These are phyloP conservation scores for Riparia riparia DNA, from an alignment of 2,113 vertebrate genomes.

Conservation along the genomic window DNA sequence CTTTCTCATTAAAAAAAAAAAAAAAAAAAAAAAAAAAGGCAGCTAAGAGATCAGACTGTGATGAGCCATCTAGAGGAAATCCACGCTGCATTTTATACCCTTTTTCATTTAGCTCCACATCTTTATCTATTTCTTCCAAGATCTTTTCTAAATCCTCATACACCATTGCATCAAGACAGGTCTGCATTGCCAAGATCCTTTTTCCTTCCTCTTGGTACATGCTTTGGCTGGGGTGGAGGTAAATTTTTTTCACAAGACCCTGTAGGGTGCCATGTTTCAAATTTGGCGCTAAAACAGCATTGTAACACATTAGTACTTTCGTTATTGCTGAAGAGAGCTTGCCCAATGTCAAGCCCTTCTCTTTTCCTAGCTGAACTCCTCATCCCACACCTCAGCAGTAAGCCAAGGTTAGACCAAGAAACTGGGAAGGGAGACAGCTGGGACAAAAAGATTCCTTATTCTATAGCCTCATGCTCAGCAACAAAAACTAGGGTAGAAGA, in stretches of 20 bases:
- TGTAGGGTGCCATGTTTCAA: neutral
- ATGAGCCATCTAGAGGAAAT: constrained; percentile 46
- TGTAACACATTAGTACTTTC: neutral
- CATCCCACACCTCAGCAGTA: neutral
- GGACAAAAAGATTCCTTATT: neutral
- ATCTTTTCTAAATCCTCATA: constrained; percentile 20
- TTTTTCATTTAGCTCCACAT: constrained; percentile 49
- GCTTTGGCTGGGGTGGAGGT: neutral
- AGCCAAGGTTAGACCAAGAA: neutral
- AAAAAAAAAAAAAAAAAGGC: too few species aligned
- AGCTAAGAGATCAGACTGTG: constrained; percentile 35
- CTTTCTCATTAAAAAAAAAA: constrained; percentile 28
- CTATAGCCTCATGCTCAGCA: neutral
- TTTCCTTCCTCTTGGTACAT: neutral
- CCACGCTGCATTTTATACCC: constrained; percentile 4
- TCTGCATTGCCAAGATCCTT: neutral
- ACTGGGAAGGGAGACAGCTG: neutral
- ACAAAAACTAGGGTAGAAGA: neutral
- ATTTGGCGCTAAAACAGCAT: neutral
- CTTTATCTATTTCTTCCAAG: constrained; percentile 37
- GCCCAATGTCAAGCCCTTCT: neutral
- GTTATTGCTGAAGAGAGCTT: neutral
- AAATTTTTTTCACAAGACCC: neutral
- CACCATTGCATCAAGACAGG: neutral
- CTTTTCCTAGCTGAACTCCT: neutral